Conservation (phyloP, 2,113 vertebrate genomes). For the Sebastes schlegelii region DNA sequence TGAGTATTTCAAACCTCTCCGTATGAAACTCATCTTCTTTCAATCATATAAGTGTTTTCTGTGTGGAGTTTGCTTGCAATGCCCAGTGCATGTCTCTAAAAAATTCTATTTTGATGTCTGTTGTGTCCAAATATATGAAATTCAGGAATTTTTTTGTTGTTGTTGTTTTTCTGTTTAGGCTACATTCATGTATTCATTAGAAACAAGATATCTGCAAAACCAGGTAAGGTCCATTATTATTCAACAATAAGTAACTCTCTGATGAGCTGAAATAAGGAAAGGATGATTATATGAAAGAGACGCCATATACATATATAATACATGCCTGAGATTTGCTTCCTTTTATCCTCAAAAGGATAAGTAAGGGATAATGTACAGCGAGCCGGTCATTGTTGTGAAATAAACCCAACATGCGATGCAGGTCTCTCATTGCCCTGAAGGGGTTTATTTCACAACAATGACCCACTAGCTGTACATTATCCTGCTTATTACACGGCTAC, state of each 20-base stretch:
- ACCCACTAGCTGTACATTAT: too few relatives aligned
- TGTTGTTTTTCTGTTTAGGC: slow-evolving; percentile 79
- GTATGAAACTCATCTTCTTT: not conserved
- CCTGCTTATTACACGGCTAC: too few relatives aligned
- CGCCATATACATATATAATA: too few relatives aligned
- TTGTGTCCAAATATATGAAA: not conserved
- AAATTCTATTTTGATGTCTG: not conserved
- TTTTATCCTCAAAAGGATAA: not conserved
- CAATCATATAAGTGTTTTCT: too few relatives aligned
- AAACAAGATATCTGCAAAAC: slow-evolving; percentile 89
- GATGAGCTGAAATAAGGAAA: not conserved
- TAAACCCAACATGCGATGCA: too few relatives aligned
- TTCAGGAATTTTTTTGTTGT: not conserved
- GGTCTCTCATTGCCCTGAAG: too few relatives aligned
- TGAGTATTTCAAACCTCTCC: slow-evolving; percentile 72
- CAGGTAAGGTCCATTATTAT: slow-evolving; percentile 83
- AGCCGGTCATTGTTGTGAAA: too few relatives aligned
- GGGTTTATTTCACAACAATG: too few relatives aligned
- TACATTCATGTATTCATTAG: slow-evolving; percentile 87
- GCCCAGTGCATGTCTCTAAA: not conserved
- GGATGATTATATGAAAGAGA: not conserved
- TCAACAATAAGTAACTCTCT: not conserved
- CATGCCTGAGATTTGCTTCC: not conserved
- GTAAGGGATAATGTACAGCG: too few relatives aligned
- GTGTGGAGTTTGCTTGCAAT: too few relatives aligned